phyloP scores from a whole-genome alignment of 2,113 vertebrate genomes.

The Melozone crissalis region DNA sequence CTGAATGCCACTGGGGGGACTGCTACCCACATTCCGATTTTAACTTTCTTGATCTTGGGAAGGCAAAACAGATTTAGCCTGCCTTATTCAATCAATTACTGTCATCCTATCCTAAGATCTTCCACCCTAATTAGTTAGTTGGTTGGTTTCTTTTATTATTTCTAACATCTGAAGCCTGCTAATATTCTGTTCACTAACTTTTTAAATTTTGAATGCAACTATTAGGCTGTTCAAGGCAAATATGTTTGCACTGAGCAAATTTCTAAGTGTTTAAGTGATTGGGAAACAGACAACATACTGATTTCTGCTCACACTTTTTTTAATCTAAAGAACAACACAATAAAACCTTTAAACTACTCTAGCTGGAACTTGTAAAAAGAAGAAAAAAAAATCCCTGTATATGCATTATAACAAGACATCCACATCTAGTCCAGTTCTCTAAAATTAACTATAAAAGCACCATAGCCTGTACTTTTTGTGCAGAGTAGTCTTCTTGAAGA shows the following conservation, averaged over 20 bases:
- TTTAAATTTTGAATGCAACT: neutral
- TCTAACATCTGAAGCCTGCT: neutral
- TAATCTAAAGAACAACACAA: neutral
- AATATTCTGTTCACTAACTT: neutral
- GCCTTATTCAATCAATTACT: neutral
- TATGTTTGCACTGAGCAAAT: neutral
- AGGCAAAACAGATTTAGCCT: neutral
- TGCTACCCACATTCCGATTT: neutral
- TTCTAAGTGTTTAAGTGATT: neutral
- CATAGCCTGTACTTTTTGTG: neutral
- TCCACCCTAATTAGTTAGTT: neutral
- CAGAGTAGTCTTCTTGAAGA: neutral
- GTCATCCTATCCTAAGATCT: neutral
- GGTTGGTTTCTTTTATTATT: neutral
- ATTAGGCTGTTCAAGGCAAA: neutral
- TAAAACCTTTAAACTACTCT: neutral
- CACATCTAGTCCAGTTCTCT: neutral
- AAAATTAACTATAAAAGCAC: neutral
- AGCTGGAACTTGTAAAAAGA: neutral
- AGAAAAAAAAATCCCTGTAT: neutral
- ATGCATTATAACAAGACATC: neutral
- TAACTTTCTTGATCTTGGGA: neutral
- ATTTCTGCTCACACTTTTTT: neutral
- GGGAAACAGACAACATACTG: neutral
- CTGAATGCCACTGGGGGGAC: neutral